phyloP scores from a whole-genome alignment of 2,113 vertebrate genomes.

The Apodemus sylvaticus region DNA sequence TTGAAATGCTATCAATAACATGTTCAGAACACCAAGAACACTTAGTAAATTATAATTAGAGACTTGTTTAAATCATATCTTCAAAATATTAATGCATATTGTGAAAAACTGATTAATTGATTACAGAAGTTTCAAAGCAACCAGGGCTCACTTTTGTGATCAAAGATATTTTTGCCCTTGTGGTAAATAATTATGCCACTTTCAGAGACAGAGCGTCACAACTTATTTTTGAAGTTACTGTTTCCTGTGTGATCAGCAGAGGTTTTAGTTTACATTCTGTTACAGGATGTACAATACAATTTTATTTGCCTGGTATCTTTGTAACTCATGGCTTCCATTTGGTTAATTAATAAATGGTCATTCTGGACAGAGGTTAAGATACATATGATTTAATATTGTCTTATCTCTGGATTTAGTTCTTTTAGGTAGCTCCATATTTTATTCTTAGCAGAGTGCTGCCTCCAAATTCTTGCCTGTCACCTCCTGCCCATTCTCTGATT shows the following conservation, averaged over 20 bases:
- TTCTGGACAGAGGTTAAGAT: neutral
- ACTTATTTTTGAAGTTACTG: constrained; percentile 32
- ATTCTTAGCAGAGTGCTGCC: neutral
- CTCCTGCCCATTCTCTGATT: neutral
- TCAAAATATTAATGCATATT: neutral
- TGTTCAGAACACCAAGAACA: neutral
- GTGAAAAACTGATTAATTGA: constrained; percentile 7
- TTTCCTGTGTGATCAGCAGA: neutral
- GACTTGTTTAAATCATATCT: constrained; percentile 8
- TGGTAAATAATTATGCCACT: constrained; percentile 31
- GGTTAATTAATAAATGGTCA: constrained; percentile 12
- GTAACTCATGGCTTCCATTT: neutral
- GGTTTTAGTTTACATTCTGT: neutral
- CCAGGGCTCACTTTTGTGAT: neutral
- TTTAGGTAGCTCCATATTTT: neutral
- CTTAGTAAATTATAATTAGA: constrained; percentile 6
- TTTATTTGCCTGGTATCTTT: constrained; percentile 40
- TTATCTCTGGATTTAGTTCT: constrained; percentile 31
- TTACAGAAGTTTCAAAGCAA: constrained; percentile 8
- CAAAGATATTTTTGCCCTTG: neutral
- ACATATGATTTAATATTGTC: neutral
- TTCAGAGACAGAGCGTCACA: neutral
- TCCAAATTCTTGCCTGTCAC: neutral
- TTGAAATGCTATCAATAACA: constrained; percentile 1
- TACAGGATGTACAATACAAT: constrained; percentile 5